Evolutionary conservation across 2,888 invertebrate genomes (phyloP).

Genomic region (Scrobipalpa costella): DNA sequence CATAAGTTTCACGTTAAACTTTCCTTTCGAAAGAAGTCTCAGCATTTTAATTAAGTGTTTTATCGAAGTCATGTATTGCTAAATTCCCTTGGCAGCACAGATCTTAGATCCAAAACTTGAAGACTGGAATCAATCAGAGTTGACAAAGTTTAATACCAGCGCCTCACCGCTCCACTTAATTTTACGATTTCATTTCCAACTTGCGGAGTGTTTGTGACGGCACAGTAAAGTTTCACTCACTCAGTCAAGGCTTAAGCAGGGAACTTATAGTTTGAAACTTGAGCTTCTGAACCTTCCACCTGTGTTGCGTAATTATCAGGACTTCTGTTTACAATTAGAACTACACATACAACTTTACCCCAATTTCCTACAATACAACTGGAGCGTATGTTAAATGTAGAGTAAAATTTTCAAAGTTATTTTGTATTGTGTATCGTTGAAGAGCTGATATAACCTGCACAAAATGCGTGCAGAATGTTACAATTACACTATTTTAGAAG

Average conservation of each 20-base stretch:
- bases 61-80: not conserved
- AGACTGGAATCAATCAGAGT: conserved; percentile 23
- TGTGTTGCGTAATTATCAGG: conserved; percentile 1
- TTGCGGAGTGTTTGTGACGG: not conserved
- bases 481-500: too few relatives aligned
- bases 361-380: too few relatives aligned
- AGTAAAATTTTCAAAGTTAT: too few relatives aligned
- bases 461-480: too few relatives aligned
- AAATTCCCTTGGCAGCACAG: conserved; percentile 20
- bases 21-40: not conserved
- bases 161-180: not conserved
- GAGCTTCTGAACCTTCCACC: conserved; percentile 3
- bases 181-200: conserved; percentile 12
- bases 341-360: too few relatives aligned
- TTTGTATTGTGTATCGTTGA: too few relatives aligned
- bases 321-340: not conserved
- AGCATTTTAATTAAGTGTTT: not conserved
- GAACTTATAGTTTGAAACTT: not conserved
- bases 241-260: not conserved
- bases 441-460: too few relatives aligned
- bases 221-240: not conserved
- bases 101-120: too few relatives aligned
- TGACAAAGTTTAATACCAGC: conserved; percentile 21
- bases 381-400: too few relatives aligned
- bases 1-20: not conserved